phyloP scores from a whole-genome alignment of 1,140 invertebrate genomes.

The Leptonema lineaticorne region DNA sequence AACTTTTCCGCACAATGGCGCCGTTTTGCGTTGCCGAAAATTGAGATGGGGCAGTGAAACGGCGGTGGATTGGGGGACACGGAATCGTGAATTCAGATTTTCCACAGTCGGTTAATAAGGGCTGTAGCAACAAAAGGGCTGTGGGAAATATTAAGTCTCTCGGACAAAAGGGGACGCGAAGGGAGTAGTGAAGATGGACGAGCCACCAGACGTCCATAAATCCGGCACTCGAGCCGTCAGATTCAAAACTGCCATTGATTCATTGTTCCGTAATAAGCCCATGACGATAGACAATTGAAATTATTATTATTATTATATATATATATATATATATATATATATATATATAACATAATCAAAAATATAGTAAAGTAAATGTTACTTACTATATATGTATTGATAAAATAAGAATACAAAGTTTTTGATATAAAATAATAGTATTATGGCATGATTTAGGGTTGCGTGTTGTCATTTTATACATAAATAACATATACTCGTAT shows the following conservation, averaged over 20 bases:
- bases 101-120: not conserved
- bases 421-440: too few species aligned
- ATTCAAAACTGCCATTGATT: not conserved
- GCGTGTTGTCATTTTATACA: too few species aligned
- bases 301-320: not conserved
- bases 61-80: not conserved
- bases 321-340: not conserved
- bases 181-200: not conserved
- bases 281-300: not conserved
- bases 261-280: not conserved
- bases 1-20: not conserved
- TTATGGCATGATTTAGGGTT: too few species aligned
- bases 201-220: not conserved
- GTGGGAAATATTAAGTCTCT: not conserved
- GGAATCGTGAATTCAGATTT: not conserved
- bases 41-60: not conserved
- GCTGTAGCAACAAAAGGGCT: not conserved
- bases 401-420: too few species aligned
- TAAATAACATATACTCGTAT: too few species aligned
- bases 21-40: not conserved
- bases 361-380: too few species aligned
- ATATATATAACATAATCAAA: not conserved
- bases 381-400: too few species aligned
- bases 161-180: too few species aligned
- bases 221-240: not conserved